These are phyloP conservation scores for Pseudorhiza aurosa DNA, from an alignment of 30 jellyfish, hydroid and myxozoan species.

Conservation along the genomic window DNA sequence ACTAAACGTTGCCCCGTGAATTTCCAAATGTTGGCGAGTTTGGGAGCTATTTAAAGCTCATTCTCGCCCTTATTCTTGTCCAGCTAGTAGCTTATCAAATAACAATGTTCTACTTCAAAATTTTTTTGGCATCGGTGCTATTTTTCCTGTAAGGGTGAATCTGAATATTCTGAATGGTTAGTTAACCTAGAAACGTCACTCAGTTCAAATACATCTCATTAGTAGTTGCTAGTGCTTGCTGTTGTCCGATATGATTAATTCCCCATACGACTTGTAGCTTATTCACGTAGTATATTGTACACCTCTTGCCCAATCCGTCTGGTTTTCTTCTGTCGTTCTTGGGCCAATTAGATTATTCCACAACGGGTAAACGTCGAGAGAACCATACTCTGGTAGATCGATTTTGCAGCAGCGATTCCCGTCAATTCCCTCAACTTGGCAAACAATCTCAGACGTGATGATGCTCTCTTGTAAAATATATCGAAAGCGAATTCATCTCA, in stretches of 20 bases:
- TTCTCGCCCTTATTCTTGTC: not conserved
- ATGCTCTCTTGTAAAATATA: not conserved
- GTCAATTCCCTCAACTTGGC: not conserved
- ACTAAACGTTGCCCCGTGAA: not conserved
- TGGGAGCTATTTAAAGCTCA: not conserved
- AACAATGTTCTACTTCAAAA: too few species aligned
- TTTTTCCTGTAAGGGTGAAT: too few species aligned
- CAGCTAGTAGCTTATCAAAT: not conserved
- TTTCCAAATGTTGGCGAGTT: conserved; percentile 6
- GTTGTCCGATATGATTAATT: too few species aligned
- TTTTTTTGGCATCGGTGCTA: too few species aligned
- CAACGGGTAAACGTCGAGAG: not conserved
- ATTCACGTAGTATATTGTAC: too few species aligned
- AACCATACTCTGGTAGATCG: not conserved
- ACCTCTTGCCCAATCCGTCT: too few species aligned
- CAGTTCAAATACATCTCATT: too few species aligned
- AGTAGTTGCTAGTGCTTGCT: too few species aligned
- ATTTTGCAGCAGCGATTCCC: not conserved
- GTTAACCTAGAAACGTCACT: too few species aligned
- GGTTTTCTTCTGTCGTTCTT: not conserved
- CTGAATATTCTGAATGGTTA: too few species aligned
- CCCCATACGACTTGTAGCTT: too few species aligned
- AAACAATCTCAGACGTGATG: not conserved
- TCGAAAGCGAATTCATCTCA: not conserved
- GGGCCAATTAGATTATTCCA: not conserved